Evolutionary conservation across 1,140 invertebrate genomes (phyloP).

Genomic region (Orius insidiosus): DNA sequence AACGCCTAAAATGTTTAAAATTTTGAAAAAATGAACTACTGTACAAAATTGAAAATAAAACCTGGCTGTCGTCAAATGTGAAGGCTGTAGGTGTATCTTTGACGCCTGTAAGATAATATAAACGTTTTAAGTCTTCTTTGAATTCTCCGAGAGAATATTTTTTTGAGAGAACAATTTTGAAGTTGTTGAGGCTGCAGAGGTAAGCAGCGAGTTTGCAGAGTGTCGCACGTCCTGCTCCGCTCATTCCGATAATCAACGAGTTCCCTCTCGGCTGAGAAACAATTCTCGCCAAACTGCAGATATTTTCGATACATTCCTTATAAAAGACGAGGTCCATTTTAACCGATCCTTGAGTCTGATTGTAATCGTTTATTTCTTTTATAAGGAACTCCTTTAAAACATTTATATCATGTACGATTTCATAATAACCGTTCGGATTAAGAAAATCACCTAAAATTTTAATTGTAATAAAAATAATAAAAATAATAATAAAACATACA

Average conservation of each 20-base stretch:
- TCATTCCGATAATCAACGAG: slow-evolving; percentile 66
- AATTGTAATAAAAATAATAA: too few relatives aligned
- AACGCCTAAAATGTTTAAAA: too few relatives aligned
- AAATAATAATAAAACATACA: slow-evolving; percentile 31
- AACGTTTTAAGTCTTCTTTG: slow-evolving; percentile 60
- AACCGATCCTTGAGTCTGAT: slow-evolving; percentile 50
- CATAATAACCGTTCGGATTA: slow-evolving; percentile 53
- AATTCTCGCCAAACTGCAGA: slow-evolving; percentile 60
- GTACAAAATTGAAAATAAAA: too few relatives aligned
- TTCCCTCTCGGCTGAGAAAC: slow-evolving; percentile 68
- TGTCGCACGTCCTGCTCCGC: slow-evolving; percentile 64
- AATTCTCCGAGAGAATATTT: slow-evolving; percentile 59
- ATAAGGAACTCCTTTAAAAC: slow-evolving; percentile 43
- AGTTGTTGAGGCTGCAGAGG: slow-evolving; percentile 56
- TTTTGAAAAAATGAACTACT: too few relatives aligned
- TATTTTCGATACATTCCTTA: slow-evolving; percentile 66
- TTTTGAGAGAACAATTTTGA: slow-evolving; percentile 61
- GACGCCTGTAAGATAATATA: slow-evolving; percentile 54
- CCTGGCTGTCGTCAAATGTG: slow-evolving; percentile 64
- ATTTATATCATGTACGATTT: slow-evolving; percentile 48
- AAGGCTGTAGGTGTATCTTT: slow-evolving; percentile 57
- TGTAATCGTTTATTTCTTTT: slow-evolving; percentile 59
- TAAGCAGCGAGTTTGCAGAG: slow-evolving; percentile 61
- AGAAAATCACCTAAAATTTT: slow-evolving; percentile 41
- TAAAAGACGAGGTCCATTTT: slow-evolving; percentile 67